Evolutionary conservation across 2,888 invertebrate species (phyloP).

Genomic region (Andrena hattorfiana): DNA sequence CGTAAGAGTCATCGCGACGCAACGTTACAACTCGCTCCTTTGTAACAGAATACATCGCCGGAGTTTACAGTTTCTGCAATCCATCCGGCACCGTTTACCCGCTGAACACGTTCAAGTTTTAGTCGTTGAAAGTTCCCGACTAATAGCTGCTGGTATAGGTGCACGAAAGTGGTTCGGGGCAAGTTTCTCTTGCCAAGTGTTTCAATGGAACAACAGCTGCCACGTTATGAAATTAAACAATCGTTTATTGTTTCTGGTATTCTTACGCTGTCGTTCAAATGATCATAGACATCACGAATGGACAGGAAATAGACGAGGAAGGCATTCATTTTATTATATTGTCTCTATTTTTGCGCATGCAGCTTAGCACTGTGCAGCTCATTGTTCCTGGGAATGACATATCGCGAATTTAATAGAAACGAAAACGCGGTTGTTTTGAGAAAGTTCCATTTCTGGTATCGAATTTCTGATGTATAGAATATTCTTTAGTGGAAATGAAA

Average conservation of each 20-base stretch:
- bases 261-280: neutral
- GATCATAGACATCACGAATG: neutral
- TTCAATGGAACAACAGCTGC: constrained; percentile 34
- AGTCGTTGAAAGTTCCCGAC: constrained; percentile 28
- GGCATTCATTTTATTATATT: too few species aligned
- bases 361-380: too few species aligned
- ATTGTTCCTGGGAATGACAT: too few species aligned
- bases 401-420: too few species aligned
- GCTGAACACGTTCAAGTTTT: constrained; percentile 32
- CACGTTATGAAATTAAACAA: constrained; percentile 28
- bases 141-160: constrained; percentile 42
- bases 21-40: constrained; percentile 31
- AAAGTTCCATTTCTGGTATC: too few species aligned
- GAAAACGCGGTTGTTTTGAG: too few species aligned
- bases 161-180: constrained; percentile 34
- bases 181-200: constrained; percentile 25
- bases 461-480: too few species aligned
- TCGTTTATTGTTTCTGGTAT: neutral
- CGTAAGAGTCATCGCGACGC: constrained; percentile 19
- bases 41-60: constrained; percentile 26
- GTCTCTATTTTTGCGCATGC: too few species aligned
- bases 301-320: too few species aligned
- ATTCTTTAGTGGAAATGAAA: too few species aligned
- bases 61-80: constrained; percentile 39
- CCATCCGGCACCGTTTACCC: constrained; percentile 28